Evolutionary conservation across 2,888 invertebrate species (phyloP), one percentile per base, ranked within the genome.

Genomic region (Drosophila robusta): DNA sequence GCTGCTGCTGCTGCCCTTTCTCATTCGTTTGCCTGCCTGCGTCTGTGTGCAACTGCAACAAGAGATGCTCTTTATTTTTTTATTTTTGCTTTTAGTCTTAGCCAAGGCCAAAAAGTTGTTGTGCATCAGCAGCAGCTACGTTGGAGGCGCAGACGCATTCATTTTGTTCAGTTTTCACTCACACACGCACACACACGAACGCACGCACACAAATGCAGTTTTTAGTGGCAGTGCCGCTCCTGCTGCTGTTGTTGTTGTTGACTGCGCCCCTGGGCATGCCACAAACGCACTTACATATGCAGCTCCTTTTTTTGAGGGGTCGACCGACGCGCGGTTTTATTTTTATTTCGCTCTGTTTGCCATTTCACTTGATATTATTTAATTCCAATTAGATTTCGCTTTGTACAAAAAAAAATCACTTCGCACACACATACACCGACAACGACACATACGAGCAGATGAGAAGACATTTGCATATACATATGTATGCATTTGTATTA

Each of bases 361-460:
- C 65, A 68, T 76, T 80, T 78, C 65, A 73, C 65, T 73, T 51
- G 67, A 45, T 39, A 68, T 73, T 74, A 65, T 78, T 78, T 67
- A 63, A 73, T 84, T 73, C 70, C 78, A 89, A 84, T 84, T 75
- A 71, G 85, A 80, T 88, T 88, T 71, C 39, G 68, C 64, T 78
- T 71, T 34, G 70, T 66, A 68, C 64, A 85, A 76, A 80, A 76
- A 73, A 73, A 75, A 66, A 76, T 84, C 70, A 77, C 81, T 71
- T 68, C 49, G 50, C 83, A 68, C 86, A 82, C 67, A 80, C 64
- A 67, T 55, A 70, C 60, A 73, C 46, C 81, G 85, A 79, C 78
- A 63, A 76, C 34, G 34, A 34, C 85, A 72, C 55, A 64, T 67
- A 80, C 78, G 70, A 50, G 79, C 79, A 79, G 75, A 79, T 75